Percentiles rank a stretch among this genome's conserved stretches.
Conservation (phyloP, 2,888 invertebrate genomes). For the Spatulosminthurus flaviceps region DNA sequence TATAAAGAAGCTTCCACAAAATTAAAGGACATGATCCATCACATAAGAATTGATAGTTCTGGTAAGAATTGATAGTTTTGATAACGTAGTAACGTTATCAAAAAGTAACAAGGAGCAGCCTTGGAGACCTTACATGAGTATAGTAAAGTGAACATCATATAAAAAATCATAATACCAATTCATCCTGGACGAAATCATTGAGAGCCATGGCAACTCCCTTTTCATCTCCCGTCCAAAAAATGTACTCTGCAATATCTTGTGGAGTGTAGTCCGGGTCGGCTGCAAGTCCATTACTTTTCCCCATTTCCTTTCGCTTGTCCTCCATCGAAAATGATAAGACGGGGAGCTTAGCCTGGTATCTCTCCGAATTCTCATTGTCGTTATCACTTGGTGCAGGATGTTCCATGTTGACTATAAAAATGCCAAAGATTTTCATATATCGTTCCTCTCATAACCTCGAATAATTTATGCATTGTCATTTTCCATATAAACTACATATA, state of each 20-base stretch:
- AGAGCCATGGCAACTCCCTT: slow-evolving; percentile 79
- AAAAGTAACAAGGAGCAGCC: no score
- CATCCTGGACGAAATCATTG: slow-evolving; percentile 80
- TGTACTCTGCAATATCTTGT: slow-evolving; percentile 82
- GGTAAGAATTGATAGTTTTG: no score
- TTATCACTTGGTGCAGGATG: slow-evolving; percentile 44
- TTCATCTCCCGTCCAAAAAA: slow-evolving; percentile 84
- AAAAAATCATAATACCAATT: slow-evolving; percentile 70
- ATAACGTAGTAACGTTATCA: no score
- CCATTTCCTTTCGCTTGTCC: slow-evolving; percentile 29
- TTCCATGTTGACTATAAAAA: slow-evolving; percentile 27
- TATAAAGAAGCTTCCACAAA: no score
- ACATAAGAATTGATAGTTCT: no score
- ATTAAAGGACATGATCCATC: no score
- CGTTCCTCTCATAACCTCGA: no score
- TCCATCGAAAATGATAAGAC: neutral
- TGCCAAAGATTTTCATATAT: no score
- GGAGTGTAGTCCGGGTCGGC: slow-evolving; percentile 72
- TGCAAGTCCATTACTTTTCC: neutral
- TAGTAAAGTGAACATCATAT: neutral
- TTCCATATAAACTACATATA: no score
- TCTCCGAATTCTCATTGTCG: slow-evolving; percentile 44
- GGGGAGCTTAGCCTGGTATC: neutral
- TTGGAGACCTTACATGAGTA: no score
- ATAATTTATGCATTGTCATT: no score